A percentile compares a stretch with the other conserved stretches of the same genome.
Evolutionary conservation across 2,797 vertebrate species (phyloP).

Genomic region (Phoxinus dragarum): DNA sequence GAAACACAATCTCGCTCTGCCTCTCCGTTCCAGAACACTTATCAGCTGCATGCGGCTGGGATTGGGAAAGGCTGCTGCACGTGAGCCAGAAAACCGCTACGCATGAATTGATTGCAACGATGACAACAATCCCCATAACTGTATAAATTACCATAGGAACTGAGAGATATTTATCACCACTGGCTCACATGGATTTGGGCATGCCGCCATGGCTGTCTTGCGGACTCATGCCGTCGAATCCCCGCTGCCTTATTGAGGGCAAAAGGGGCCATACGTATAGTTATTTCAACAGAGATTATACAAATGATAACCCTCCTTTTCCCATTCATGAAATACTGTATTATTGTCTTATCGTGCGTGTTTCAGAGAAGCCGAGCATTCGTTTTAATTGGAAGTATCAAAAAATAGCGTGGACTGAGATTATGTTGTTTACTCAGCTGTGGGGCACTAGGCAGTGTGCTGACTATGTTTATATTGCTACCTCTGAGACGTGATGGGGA

Average conservation of each 20-base stretch:
- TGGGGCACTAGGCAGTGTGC: constrained; percentile 45
- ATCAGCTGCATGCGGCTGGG: constrained; percentile 44
- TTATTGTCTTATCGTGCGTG: constrained; percentile 34
- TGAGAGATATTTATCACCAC: constrained; percentile 62
- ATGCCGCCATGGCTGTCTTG: constrained; percentile 49
- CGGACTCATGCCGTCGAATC: constrained; percentile 27
- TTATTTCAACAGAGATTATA: constrained; percentile 45
- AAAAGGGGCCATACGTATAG: constrained; percentile 32
- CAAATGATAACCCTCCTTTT: constrained; percentile 45
- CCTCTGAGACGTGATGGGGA: constrained; percentile 56
- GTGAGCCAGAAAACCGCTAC: constrained; percentile 49
- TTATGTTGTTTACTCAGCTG: constrained; percentile 62
- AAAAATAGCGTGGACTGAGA: constrained; percentile 52
- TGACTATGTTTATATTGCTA: constrained; percentile 59
- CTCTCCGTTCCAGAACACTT: constrained; percentile 47
- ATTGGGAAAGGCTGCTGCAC: constrained; percentile 53
- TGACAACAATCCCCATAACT: constrained; percentile 67
- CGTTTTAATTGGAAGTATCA: constrained; percentile 47
- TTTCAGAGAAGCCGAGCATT: constrained; percentile 26
- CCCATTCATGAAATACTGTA: constrained; percentile 50
- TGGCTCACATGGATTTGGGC: constrained; percentile 42
- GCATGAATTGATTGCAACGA: constrained; percentile 63
- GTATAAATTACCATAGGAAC: constrained; percentile 64
- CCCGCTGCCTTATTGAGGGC: constrained; percentile 22
- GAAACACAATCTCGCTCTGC: constrained; percentile 38